Evolutionary conservation across 2,888 invertebrate species (phyloP).

Genomic region (Amiota mariae): DNA sequence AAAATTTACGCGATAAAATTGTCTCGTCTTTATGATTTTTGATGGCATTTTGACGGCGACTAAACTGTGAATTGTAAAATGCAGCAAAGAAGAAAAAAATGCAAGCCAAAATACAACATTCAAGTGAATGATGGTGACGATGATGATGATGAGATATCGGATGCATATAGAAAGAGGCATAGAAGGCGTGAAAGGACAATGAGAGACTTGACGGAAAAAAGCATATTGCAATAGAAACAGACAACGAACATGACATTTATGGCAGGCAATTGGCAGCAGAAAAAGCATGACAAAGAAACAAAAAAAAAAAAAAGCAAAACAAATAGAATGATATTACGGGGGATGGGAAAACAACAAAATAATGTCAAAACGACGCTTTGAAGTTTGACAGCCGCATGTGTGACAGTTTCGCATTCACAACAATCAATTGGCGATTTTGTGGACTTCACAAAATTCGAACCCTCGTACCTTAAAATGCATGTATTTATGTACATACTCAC

Average conservation of each 20-base stretch:
- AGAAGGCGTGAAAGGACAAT: neutral
- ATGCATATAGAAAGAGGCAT: slow-evolving; percentile 26
- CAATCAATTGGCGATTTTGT: neutral
- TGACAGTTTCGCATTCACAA: slow-evolving; percentile 49
- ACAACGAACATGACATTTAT: slow-evolving; percentile 57
- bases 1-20: no score
- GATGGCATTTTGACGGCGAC: no score
- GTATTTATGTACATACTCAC: no score
- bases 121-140: no score
- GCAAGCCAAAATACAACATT: no score
- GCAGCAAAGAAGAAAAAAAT: no score
- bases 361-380: slow-evolving; percentile 44
- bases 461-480: neutral
- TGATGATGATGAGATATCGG: neutral
- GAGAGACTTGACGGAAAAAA: slow-evolving; percentile 46
- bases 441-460: neutral
- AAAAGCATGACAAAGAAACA: slow-evolving; percentile 10
- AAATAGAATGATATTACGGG: neutral
- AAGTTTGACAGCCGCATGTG: slow-evolving; percentile 45
- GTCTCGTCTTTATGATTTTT: no score
- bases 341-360: slow-evolving; percentile 39
- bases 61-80: no score
- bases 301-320: neutral
- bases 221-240: slow-evolving; percentile 64
- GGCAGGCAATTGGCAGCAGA: slow-evolving; percentile 63